Conservation (phyloP, 2,888 invertebrate species). For the Lasioglossum morio region DNA sequence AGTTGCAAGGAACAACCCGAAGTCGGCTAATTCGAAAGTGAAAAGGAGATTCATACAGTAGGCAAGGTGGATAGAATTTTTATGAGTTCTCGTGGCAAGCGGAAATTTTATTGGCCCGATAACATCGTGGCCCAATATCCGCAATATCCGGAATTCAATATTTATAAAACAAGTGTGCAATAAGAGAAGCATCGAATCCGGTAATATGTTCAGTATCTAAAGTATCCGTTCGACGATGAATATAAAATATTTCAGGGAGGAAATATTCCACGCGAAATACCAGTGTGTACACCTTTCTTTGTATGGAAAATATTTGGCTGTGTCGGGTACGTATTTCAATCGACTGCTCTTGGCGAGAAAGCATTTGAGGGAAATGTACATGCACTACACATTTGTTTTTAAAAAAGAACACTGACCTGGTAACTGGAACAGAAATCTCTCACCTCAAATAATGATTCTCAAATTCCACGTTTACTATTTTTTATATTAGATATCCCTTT, state of each 20-base stretch:
- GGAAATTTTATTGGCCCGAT: constrained; percentile 53
- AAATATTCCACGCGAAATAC: not conserved
- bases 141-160: constrained; percentile 59
- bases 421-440: not conserved
- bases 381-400: not conserved
- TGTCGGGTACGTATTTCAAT: not conserved
- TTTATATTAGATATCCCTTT: not conserved
- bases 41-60: constrained; percentile 57
- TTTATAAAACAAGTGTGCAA: constrained; percentile 55
- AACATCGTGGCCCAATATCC: constrained; percentile 45
- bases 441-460: not conserved
- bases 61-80: constrained; percentile 43
- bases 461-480: not conserved
- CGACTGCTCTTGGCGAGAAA: not conserved
- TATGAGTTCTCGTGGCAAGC: constrained; percentile 39
- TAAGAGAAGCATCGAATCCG: constrained; percentile 25
- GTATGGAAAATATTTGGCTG: constrained; percentile 20
- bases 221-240: constrained; percentile 28
- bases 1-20: not conserved
- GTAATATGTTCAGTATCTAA: constrained; percentile 26
- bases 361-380: not conserved
- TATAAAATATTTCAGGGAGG: constrained; percentile 20
- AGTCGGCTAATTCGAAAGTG: constrained; percentile 52
- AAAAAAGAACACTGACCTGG: not conserved
- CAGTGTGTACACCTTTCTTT: not conserved